Base-by-base conservation (phyloP, 2,797 vertebrate species). In the Eulemur rubriventer region DNA sequence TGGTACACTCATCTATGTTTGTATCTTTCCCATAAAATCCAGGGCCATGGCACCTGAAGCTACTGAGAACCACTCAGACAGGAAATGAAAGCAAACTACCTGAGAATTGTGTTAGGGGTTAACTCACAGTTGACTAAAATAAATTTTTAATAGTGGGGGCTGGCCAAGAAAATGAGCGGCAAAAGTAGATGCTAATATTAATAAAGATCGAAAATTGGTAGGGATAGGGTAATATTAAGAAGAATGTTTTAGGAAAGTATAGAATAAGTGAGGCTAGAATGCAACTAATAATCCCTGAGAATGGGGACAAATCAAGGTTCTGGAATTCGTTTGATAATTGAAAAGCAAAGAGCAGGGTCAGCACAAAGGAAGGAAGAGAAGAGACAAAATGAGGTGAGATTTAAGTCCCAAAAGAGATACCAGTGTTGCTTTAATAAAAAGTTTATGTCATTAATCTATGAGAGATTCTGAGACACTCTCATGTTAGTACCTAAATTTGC, bases 401-500 rank as follows among this genome's bases (percentile, higher is more conserved):
- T 84, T 91, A 80, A 70, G 6, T 73, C 7, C 7, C 83, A n/a
- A 85, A 72, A 86, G 1, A 70, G 30, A 96, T 89, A 75, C 5
- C 14, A 73, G 7, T 41, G 43, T 85, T 82, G 9, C 10, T 82
- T 93, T 59, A 85, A 22, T 78, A 52, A 28, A 69, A 86, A 76
- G 35, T 83, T 72, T 2, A 50, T 65, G 17, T 65, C n/a, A 52
- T 78, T 76, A 95, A 89, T 92, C n/a, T 52, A 7, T 41, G 35
- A 90, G 28, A 63, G 55, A 89, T 86, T 92, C 26, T 86, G 67
- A 91, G n/a, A 89, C 28, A 89, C 2, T 65, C 6, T 94, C 22
- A 41, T 61, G 17, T 85, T 81, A 78, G 17, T 89, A 83, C 33
- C 12, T 85, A 75, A 95, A 90, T 84, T 89, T 96, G 79, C 18